These are phyloP conservation scores for Dynastes maya DNA, from an alignment of 2,888 invertebrate genomes.

Conservation along the genomic window DNA sequence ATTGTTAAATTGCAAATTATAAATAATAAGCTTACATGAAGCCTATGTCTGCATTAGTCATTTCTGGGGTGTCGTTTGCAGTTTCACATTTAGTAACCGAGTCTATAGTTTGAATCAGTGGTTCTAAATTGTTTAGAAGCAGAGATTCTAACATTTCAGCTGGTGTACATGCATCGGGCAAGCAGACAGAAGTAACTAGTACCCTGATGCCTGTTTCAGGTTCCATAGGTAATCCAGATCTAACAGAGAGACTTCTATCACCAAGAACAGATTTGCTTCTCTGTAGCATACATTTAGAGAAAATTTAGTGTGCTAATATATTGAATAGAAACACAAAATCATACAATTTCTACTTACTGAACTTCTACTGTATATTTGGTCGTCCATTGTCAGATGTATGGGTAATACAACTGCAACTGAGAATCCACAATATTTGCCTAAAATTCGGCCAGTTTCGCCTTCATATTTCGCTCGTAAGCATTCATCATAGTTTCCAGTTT, in stretches of 20 bases:
- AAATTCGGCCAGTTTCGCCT: conserved; percentile 30
- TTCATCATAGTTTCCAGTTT: conserved; percentile 53
- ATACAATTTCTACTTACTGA: neutral
- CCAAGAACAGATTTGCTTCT: neutral
- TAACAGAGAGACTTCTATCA: conserved; percentile 7
- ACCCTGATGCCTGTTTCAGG: conserved; percentile 29
- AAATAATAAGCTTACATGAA: conserved; percentile 43
- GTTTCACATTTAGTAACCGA: conserved; percentile 33
- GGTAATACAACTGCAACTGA: conserved; percentile 40
- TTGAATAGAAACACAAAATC: too few relatives aligned
- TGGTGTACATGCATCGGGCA: conserved; percentile 49
- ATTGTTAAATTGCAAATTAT: neutral
- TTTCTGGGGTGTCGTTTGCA: conserved; percentile 12
- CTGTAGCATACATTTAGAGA: too few relatives aligned
- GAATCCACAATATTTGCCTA: conserved; percentile 51
- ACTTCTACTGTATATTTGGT: neutral
- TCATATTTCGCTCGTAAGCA: conserved; percentile 48
- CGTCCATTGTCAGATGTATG: conserved; percentile 30
- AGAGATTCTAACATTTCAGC: conserved; percentile 39
- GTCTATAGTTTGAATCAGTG: conserved; percentile 33
- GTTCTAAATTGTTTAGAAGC: neutral
- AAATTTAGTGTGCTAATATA: too few relatives aligned
- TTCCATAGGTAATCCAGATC: conserved; percentile 40
- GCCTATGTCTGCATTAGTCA: conserved; percentile 43
- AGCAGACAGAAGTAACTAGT: conserved; percentile 43